These are phyloP conservation scores for Melanotaenia maccullochi DNA, from an alignment of 2,797 vertebrate genomes.

Conservation along the genomic window DNA sequence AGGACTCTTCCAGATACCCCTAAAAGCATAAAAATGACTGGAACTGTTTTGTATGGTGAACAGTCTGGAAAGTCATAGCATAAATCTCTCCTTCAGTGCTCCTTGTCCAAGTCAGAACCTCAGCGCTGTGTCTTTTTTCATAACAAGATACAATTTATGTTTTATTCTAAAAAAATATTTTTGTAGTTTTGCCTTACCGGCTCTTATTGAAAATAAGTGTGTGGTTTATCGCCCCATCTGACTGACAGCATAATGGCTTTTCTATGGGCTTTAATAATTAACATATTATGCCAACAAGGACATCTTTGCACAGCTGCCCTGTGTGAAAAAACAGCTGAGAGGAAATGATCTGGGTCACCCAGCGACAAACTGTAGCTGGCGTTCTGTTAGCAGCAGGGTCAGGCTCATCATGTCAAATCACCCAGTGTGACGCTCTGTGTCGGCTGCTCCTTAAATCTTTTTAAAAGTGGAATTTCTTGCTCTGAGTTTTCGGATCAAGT, in stretches of 20 bases:
- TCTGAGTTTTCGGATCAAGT: neutral
- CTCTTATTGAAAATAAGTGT: neutral
- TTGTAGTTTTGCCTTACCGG: neutral
- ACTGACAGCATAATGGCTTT: neutral
- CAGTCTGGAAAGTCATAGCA: neutral
- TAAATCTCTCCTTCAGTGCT: constrained; percentile 1
- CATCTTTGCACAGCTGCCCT: neutral
- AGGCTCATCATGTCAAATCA: neutral
- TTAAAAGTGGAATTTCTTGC: neutral
- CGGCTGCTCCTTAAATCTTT: neutral
- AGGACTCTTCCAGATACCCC: no score
- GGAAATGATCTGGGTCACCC: neutral
- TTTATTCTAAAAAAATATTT: neutral
- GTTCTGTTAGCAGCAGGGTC: neutral
- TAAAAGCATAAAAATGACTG: neutral
- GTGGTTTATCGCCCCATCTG: neutral
- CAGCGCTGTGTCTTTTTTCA: neutral
- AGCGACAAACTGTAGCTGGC: neutral
- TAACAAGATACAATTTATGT: neutral
- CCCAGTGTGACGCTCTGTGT: neutral
- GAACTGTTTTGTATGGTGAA: neutral
- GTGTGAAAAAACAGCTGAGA: neutral
- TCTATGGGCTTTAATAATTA: neutral
- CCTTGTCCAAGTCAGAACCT: neutral
- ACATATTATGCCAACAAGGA: no score